Evolutionary conservation across 1,140 invertebrate genomes (phyloP).

Genomic region (Zaprionus davidi): DNA sequence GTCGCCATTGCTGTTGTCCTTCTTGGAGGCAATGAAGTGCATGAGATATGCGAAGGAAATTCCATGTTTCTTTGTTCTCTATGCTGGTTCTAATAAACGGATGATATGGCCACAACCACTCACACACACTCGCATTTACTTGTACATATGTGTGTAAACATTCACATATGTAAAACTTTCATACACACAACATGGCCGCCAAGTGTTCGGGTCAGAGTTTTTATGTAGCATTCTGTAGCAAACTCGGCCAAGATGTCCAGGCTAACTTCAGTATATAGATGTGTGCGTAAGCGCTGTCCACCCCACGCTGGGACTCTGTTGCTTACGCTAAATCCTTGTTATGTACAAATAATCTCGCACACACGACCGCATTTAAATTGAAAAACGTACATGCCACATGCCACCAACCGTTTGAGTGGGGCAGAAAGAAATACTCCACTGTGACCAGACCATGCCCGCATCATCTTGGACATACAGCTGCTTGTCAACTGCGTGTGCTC

Average conservation of each 20-base stretch:
- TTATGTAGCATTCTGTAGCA: conserved; percentile 60
- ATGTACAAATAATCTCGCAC: conserved; percentile 81
- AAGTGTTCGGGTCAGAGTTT: conserved; percentile 60
- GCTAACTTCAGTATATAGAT: conserved; percentile 10
- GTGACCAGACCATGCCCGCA: conserved; percentile 12
- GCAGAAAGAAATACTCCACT: conserved; percentile 36
- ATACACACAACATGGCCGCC: conserved; percentile 44
- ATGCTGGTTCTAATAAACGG: conserved; percentile 64
- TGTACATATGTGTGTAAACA: conserved; percentile 21
- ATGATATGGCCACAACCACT: conserved; percentile 57
- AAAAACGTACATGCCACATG: conserved; percentile 72
- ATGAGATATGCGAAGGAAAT: conserved; percentile 75
- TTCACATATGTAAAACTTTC: conserved; percentile 12
- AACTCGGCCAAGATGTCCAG: conserved; percentile 48
- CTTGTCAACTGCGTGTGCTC: conserved; percentile 11
- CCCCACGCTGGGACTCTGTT: conserved; percentile 40
- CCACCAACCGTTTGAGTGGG: conserved; percentile 45
- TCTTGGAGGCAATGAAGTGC: conserved; percentile 74
- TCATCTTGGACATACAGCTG: conserved; percentile 57
- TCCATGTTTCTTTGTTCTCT: conserved; percentile 68
- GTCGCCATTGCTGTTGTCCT: not conserved
- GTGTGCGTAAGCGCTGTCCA: conserved; percentile 8
- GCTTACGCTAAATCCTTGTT: conserved; percentile 81
- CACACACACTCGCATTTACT: not conserved
- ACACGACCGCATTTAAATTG: conserved; percentile 83